Conservation (phyloP, 1,140 invertebrate species). For the Armadillidium nasatum region DNA sequence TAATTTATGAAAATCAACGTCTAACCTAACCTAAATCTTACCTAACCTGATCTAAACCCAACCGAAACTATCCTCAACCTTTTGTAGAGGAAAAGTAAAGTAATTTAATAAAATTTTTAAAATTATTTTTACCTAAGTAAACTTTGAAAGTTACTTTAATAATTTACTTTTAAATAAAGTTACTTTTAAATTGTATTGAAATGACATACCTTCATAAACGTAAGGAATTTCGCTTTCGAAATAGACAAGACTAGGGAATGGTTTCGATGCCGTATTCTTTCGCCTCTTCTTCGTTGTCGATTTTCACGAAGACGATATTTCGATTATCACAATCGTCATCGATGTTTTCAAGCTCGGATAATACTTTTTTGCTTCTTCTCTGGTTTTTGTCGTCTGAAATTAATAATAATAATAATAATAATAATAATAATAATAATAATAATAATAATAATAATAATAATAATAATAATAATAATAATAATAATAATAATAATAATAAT, state of each 20-base stretch:
- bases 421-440: neutral
- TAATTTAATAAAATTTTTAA: too few species aligned
- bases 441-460: slow-evolving; percentile 26
- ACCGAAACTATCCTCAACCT: too few species aligned
- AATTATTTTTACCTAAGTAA: too few species aligned
- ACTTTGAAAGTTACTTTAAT: too few species aligned
- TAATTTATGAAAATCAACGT: too few species aligned
- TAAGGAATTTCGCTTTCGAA: slow-evolving; percentile 81
- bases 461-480: slow-evolving; percentile 27
- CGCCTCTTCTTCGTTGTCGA: slow-evolving; percentile 83
- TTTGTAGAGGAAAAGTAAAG: too few species aligned
- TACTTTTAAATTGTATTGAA: too few species aligned
- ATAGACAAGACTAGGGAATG: slow-evolving; percentile 74
- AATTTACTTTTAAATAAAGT: too few species aligned
- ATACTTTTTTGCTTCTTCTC: slow-evolving; percentile 74
- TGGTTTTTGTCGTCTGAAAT: slow-evolving; percentile 82
- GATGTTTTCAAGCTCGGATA: slow-evolving; percentile 88
- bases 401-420: slow-evolving; percentile 33
- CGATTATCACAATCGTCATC: slow-evolving; percentile 87
- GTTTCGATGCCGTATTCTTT: slow-evolving; percentile 86
- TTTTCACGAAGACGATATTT: slow-evolving; percentile 85
- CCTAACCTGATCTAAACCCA: too few species aligned
- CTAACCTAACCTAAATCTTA: too few species aligned
- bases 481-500: slow-evolving; percentile 4
- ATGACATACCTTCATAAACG: slow-evolving; percentile 69